Evolutionary conservation across 2,797 vertebrate genomes (phyloP), one percentile per base, ranked within the genome.

Genomic region (Trematomus bernacchii): DNA sequence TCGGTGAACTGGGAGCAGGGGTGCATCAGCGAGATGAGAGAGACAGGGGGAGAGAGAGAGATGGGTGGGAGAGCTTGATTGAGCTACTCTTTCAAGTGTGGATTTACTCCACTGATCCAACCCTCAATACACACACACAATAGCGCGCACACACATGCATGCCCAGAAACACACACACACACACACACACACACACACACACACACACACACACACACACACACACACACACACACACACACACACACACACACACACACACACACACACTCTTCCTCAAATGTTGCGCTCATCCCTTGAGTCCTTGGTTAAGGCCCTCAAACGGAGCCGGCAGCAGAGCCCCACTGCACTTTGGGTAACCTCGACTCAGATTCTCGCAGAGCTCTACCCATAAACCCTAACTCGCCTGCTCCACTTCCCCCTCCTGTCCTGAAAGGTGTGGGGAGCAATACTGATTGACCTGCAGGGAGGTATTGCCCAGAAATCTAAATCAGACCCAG

Each of bases 41-140:
- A 90, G 60, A 86, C 55, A 43, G 68, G 43, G 60, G 65, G 40
- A 47, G 66, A 4, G 60, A 4, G 60, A 74, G 82, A 89, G 82
- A 83, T 90, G 87, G 89, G 81, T 82, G 87, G 74, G 82, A 80
- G 88, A 88, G 82, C 84, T 85, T 86, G 83, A 91, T 93, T 91
- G 89, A 94, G 92, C 87, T 83, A 77, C 83, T 90, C 92, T 95
- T 94, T 94, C 90, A 95, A 93, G 93, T 94, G 87, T 86, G 92
- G 94, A 93, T 94, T 94, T 93, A 92, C 85, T 87, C 74, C 30
- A 62, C 91, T 93, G 91, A 93, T 91, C 91, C 86, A 60, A 50
- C 65, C 42, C 79, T 74, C 27, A 55, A 54, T 57, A 63, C 70
- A 63, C 79, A 63, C 79, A 58, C 60, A n/a, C 30, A 23, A 59